Conservation (phyloP, 2,888 invertebrate genomes). For the Petrolisthes manimaculis region DNA sequence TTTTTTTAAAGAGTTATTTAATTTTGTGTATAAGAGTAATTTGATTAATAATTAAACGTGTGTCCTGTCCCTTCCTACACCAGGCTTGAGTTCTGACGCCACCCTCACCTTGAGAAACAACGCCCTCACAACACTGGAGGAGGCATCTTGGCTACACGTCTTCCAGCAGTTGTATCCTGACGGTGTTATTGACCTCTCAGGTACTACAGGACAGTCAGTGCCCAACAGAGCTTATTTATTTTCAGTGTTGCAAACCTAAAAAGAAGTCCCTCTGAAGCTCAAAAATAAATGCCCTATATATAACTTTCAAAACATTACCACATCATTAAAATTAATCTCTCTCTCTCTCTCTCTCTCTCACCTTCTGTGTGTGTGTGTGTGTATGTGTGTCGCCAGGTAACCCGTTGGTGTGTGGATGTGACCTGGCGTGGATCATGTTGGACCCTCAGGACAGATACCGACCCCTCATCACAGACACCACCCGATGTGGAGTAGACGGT, state of each 20-base stretch:
- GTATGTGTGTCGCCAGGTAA: not conserved
- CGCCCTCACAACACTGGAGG: not conserved
- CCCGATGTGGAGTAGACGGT: not conserved
- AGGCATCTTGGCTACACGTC: not conserved
- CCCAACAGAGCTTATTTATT: too few relatives aligned
- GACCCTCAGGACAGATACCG: not conserved
- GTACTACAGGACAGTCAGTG: too few relatives aligned
- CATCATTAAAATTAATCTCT: not conserved
- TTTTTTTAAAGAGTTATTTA: too few relatives aligned
- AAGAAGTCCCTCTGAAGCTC: too few relatives aligned
- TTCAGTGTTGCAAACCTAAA: too few relatives aligned
- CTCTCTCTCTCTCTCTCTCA: not conserved
- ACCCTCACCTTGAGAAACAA: not conserved
- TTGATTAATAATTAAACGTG: too few relatives aligned
- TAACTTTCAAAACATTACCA: not conserved
- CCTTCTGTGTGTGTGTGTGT: not conserved
- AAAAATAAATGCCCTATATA: not conserved
- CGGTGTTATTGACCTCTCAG: too few relatives aligned
- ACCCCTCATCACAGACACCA: not conserved
- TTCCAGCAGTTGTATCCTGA: not conserved
- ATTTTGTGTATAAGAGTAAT: too few relatives aligned
- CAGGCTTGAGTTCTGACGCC: not conserved
- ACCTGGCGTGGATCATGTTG: constrained; percentile 9
- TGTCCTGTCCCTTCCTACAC: not conserved
- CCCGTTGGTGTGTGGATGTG: constrained; percentile 21